phyloP scores from a whole-genome alignment of 2,113 vertebrate genomes.

The Hemichromis elongatus region DNA sequence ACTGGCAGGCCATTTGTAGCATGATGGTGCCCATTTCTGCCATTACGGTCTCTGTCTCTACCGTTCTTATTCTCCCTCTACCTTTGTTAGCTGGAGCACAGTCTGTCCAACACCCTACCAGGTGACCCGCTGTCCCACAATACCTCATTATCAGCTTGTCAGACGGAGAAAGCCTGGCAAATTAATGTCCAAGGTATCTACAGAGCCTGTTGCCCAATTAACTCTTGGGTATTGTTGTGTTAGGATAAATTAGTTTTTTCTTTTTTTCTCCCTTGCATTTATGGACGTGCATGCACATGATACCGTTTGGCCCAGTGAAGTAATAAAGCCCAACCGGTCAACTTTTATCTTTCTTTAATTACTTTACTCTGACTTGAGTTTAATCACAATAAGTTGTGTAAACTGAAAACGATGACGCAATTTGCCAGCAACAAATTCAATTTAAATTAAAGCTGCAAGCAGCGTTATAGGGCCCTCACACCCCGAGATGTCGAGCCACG shows the following conservation, averaged over 20 bases:
- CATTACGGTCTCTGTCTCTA: constrained; percentile 47
- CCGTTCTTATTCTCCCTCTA: not conserved
- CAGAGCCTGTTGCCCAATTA: constrained; percentile 53
- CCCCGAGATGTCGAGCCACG: no score
- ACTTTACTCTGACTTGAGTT: not conserved
- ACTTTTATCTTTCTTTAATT: constrained; percentile 27
- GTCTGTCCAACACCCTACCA: constrained; percentile 30
- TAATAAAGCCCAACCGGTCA: constrained; percentile 12
- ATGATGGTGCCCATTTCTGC: constrained; percentile 59
- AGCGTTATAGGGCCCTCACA: no score
- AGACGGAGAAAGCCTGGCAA: constrained; percentile 50
- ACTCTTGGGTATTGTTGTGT: constrained; percentile 45
- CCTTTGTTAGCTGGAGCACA: constrained; percentile 39
- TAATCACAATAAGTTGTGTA: not conserved
- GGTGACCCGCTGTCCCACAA: constrained; percentile 62
- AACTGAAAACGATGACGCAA: not conserved
- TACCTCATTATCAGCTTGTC: constrained; percentile 72
- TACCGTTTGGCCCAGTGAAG: not conserved
- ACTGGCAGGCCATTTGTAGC: constrained; percentile 73
- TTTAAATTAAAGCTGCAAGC: constrained; percentile 8
- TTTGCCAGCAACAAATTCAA: not conserved
- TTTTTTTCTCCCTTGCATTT: not conserved
- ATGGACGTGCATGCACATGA: not conserved
- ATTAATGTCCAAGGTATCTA: constrained; percentile 55
- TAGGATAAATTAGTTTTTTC: constrained; percentile 27